Evolutionary conservation across 1,140 invertebrate genomes (phyloP), one percentile per base, ranked within the genome.

Genomic region (Drosophila ohnishii): DNA sequence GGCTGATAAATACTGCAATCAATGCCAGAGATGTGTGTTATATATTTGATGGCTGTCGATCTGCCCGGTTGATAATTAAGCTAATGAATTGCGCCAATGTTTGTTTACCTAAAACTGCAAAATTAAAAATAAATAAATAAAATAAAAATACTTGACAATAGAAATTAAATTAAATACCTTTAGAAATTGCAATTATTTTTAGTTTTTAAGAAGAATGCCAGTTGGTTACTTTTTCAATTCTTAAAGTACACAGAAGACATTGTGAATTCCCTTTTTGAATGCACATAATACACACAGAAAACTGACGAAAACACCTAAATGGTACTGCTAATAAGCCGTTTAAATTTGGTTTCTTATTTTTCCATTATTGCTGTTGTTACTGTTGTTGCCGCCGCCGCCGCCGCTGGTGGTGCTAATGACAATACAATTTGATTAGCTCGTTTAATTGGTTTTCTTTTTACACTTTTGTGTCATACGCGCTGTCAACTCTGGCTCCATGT

Each of bases 361-460:
- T 53, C 25, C 47, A 35, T 53, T 62, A 50, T 57, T 34, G 22
- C 37, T 37, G 44, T 44, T 40, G 42, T 48, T 56, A 42, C 45
- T 34, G 22, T 32, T 35, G 42, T 35, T 34, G 48, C 25, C 40
- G 28, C 25, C 13, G 14, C 25, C 13, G 14, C 13, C 42, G 40
- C 11, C 10, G 13, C 47, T 32, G 48, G 4, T 42, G 50, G 79
- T 82, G 83, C 83, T 86, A 86, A 86, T 87, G 64, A 76, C 83
- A 86, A 88, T 87, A 87, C 78, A 81, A 87, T 79, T 83, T 87
- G 79, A 76, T 87, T 83, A 87, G 83, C 83, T 79, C 63, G 64
- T 87, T 87, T 79, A 78, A 87, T 86, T 86, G 82, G 73, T 80
- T 85, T 85, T 85, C 51, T 65, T 78, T 78, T 85, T 71, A 56